Conservation (phyloP, 2,113 vertebrate genomes). For the Phoxinus phoxinus region DNA sequence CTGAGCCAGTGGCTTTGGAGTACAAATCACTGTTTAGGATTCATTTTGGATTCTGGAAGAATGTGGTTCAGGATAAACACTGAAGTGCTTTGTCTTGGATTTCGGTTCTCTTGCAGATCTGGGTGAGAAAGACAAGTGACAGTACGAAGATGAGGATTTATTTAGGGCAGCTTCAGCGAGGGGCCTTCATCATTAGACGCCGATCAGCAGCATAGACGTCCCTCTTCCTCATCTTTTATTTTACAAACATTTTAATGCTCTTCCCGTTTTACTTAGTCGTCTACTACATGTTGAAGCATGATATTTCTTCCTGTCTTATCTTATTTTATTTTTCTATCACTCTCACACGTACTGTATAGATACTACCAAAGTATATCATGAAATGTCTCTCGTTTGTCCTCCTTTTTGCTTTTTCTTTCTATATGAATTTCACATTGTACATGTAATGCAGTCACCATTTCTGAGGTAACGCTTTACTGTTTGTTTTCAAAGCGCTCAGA, state of each 20-base stretch:
- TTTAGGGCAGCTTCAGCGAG: slow-evolving; percentile 95
- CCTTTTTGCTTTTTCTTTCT: neutral
- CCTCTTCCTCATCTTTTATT: neutral
- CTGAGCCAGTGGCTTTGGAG: slow-evolving; percentile 21
- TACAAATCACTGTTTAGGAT: slow-evolving; percentile 25
- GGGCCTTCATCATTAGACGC: slow-evolving; percentile 93
- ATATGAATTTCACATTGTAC: slow-evolving; percentile 25
- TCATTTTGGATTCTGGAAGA: slow-evolving; percentile 14
- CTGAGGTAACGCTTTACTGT: neutral
- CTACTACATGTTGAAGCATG: slow-evolving; percentile 29
- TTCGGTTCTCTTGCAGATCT: slow-evolving; percentile 80
- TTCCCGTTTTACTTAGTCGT: slow-evolving; percentile 28
- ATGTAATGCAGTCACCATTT: neutral
- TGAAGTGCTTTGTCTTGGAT: slow-evolving; percentile 12
- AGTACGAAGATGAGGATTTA: slow-evolving; percentile 99
- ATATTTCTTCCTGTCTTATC: neutral
- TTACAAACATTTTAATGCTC: neutral
- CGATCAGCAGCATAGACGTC: slow-evolving; percentile 87
- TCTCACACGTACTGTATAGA: neutral
- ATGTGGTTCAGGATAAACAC: neutral
- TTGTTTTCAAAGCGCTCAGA: neutral
- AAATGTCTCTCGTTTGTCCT: neutral
- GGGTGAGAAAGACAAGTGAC: slow-evolving; percentile 99
- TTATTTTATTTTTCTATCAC: slow-evolving; percentile 17
- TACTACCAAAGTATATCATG: slow-evolving; percentile 22